These are phyloP conservation scores for Gallinago solitaria DNA, from an alignment of 2,797 vertebrate species.

Conservation along the genomic window DNA sequence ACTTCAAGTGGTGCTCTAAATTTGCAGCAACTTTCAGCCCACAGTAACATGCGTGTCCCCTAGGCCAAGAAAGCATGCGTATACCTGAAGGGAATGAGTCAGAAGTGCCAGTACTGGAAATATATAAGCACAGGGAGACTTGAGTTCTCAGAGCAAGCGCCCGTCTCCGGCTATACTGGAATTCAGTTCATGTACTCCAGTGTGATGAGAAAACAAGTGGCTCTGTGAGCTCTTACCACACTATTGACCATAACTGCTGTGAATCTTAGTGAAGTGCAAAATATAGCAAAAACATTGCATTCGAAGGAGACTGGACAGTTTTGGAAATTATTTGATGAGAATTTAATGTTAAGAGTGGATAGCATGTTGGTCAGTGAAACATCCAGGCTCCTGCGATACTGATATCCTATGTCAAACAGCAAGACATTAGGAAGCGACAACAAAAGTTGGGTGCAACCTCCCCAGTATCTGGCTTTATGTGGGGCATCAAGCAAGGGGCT, in stretches of 20 bases:
- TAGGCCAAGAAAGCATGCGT: background rate
- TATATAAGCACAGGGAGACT: background rate
- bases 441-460: constrained; percentile 89
- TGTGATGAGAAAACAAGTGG: background rate
- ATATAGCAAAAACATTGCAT: constrained; percentile 48
- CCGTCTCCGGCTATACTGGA: background rate
- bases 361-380: constrained; percentile 23
- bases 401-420: constrained; percentile 74
- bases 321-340: constrained; percentile 43
- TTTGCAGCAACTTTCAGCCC: background rate
- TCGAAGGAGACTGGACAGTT: constrained; percentile 78
- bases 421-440: constrained; percentile 87
- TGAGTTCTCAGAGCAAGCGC: background rate
- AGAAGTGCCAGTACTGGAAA: background rate
- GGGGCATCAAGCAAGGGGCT: constrained; percentile 93
- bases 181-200: background rate
- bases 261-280: constrained; percentile 16
- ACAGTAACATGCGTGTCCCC: background rate
- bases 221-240: constrained; percentile 65
- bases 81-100: background rate
- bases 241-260: constrained; percentile 8
- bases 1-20: background rate
- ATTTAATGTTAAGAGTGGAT: constrained; percentile 23
- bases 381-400: constrained; percentile 78
- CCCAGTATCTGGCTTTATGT: constrained; percentile 95